These are phyloP conservation scores for Hyposoter didymator DNA, from an alignment of 2,888 invertebrate species.

Conservation along the genomic window DNA sequence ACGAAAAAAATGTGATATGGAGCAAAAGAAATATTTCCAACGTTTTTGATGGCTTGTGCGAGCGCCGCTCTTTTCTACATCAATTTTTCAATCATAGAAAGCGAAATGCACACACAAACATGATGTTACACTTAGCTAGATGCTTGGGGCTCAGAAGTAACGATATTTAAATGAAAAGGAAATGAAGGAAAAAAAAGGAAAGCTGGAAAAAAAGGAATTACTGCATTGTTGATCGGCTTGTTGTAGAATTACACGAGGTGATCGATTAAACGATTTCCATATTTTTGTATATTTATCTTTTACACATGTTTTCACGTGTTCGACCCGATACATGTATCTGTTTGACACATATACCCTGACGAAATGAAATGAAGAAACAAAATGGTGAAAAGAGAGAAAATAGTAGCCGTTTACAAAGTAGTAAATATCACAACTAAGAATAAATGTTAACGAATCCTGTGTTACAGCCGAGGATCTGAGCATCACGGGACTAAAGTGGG, in stretches of 20 bases:
- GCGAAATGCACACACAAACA: conserved; percentile 31
- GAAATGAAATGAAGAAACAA: conserved; percentile 8
- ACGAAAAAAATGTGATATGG: background rate
- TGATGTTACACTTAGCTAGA: conserved; percentile 79
- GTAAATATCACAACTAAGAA: conserved; percentile 72
- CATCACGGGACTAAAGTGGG: conserved; percentile 89
- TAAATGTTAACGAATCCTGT: conserved; percentile 80
- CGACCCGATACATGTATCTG: background rate
- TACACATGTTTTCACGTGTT: conserved; percentile 13
- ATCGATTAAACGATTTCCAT: conserved; percentile 15
- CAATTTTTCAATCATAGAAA: conserved; percentile 3
- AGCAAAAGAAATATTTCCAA: conserved; percentile 66
- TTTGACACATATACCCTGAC: conserved; percentile 1
- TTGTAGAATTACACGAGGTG: background rate
- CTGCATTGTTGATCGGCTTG: conserved; percentile 62
- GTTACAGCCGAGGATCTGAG: conserved; percentile 89
- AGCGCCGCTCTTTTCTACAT: conserved; percentile 71
- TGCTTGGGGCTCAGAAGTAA: conserved; percentile 83
- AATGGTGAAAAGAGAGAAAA: conserved; percentile 15
- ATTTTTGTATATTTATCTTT: background rate
- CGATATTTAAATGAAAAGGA: conserved; percentile 68
- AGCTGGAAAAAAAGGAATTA: background rate
- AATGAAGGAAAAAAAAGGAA: conserved; percentile 1
- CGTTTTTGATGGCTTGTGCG: conserved; percentile 80
- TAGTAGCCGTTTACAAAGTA: conserved; percentile 48